Percentiles rank a stretch among this genome's conserved stretches.
Conservation (phyloP, 2,888 invertebrate genomes). For the Nymphalis polychloros region DNA sequence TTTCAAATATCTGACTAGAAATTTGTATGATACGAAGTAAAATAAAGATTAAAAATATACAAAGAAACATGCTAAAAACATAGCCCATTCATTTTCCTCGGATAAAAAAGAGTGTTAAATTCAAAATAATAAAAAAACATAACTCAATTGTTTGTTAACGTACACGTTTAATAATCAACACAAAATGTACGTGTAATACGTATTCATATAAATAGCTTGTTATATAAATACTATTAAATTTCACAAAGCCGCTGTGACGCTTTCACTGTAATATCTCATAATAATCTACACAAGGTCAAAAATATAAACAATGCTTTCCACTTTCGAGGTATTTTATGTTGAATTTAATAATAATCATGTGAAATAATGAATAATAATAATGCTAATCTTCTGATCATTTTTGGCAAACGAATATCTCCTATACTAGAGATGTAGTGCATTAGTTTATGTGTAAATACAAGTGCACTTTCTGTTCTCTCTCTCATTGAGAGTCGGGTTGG, state of each 20-base stretch:
- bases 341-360: background rate
- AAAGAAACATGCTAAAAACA: too few species aligned
- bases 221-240: slow-evolving; percentile 41
- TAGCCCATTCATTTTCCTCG: too few species aligned
- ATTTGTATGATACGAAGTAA: too few species aligned
- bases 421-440: too few species aligned
- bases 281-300: slow-evolving; percentile 46
- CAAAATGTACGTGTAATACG: background rate
- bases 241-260: slow-evolving; percentile 50
- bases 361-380: background rate
- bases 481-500: too few species aligned
- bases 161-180: background rate
- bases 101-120: too few species aligned
- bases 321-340: slow-evolving; percentile 38
- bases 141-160: too few species aligned
- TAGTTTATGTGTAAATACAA: too few species aligned
- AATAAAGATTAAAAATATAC: too few species aligned
- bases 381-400: background rate
- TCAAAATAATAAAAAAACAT: too few species aligned
- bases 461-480: too few species aligned
- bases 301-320: slow-evolving; percentile 41
- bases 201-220: slow-evolving; percentile 11
- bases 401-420: background rate
- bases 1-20: too few species aligned
- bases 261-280: slow-evolving; percentile 52